These are phyloP conservation scores for Schizopygopsis malacanthus DNA, from an alignment of 2,797 vertebrate species.

Conservation along the genomic window DNA sequence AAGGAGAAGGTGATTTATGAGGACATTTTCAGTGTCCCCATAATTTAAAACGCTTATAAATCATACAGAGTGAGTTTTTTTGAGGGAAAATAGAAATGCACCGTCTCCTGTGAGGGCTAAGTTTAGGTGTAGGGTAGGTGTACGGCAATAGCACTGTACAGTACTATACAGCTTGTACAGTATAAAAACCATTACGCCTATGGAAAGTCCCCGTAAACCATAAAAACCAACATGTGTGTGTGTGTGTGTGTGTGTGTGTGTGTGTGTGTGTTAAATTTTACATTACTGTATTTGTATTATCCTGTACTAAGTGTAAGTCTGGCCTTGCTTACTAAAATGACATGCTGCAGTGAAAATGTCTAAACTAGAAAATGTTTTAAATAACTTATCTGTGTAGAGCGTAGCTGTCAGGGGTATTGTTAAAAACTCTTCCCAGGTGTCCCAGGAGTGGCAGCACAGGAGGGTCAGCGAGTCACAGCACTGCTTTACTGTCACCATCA, in stretches of 20 bases:
- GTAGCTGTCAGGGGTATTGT: constrained; percentile 32
- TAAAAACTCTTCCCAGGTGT: constrained; percentile 63
- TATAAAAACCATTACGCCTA: too few relatives aligned
- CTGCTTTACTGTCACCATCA: constrained; percentile 66
- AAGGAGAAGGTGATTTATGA: too few relatives aligned
- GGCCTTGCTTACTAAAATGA: neutral
- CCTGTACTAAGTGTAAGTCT: neutral
- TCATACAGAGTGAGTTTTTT: too few relatives aligned
- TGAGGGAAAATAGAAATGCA: too few relatives aligned
- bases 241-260: neutral
- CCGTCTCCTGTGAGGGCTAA: too few relatives aligned
- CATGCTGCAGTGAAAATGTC: neutral
- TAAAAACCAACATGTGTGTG: neutral
- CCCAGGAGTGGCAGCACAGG: constrained; percentile 66
- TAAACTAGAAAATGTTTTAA: constrained; percentile 23
- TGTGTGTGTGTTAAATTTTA: too few relatives aligned
- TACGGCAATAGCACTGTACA: too few relatives aligned
- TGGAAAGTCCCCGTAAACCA: too few relatives aligned
- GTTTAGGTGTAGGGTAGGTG: too few relatives aligned
- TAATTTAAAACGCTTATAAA: too few relatives aligned
- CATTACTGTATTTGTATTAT: neutral
- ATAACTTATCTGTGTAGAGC: constrained; percentile 8
- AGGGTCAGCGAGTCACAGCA: constrained; percentile 66
- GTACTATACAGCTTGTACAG: too few relatives aligned
- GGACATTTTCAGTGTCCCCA: too few relatives aligned